Conservation (phyloP, 2,888 invertebrate species). For the Trachelus tabidus region DNA sequence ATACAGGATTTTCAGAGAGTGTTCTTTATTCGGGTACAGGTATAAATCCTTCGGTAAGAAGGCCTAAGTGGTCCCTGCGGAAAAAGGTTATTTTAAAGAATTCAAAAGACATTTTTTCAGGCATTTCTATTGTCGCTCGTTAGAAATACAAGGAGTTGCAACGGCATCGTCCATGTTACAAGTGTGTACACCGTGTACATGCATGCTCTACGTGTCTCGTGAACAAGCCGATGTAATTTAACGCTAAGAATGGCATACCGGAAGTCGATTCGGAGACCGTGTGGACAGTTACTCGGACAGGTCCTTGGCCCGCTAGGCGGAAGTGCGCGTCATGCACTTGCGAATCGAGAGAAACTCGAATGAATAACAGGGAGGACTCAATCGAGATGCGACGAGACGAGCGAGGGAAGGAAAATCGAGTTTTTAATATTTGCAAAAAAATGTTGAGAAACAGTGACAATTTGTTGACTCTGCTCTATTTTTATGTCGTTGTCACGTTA, state of each 20-base stretch:
- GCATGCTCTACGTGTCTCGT: not conserved
- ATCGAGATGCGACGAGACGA: not conserved
- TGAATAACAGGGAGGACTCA: not conserved
- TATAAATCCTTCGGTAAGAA: not conserved
- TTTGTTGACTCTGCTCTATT: not conserved
- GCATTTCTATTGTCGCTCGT: not conserved
- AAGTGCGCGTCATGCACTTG: constrained; percentile 24
- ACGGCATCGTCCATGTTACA: not conserved
- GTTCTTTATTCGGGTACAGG: not conserved
- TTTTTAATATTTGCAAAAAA: not conserved
- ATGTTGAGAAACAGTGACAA: not conserved
- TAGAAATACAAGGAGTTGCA: not conserved
- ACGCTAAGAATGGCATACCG: constrained; percentile 41
- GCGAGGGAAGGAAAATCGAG: not conserved
- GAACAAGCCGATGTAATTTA: constrained; percentile 30
- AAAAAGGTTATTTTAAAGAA: not conserved
- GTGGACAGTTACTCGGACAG: constrained; percentile 40
- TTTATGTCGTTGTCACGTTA: not conserved
- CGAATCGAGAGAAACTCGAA: not conserved
- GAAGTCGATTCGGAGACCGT: constrained; percentile 46
- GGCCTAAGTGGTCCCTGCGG: not conserved
- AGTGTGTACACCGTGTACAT: not conserved
- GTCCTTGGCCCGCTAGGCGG: constrained; percentile 40
- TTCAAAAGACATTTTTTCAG: not conserved
- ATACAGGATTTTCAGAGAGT: not conserved